phyloP scores from a whole-genome alignment of 2,113 vertebrate species.

The Craseonycteris thonglongyai region DNA sequence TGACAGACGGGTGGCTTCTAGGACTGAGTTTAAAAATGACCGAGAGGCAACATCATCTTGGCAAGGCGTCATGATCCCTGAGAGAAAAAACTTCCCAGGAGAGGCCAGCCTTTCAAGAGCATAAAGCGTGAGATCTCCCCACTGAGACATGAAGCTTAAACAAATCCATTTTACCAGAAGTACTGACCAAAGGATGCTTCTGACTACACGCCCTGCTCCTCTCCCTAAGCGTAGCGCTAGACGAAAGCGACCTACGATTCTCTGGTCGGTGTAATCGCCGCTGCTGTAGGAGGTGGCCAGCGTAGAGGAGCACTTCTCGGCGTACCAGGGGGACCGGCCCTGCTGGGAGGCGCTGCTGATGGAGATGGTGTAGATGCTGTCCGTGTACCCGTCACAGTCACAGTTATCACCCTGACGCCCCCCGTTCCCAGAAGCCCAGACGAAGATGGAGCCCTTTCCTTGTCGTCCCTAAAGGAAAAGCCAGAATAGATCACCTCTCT shows the following conservation, averaged over 20 bases:
- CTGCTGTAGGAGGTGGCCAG: constrained; percentile 98
- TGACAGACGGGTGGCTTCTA: constrained; percentile 44
- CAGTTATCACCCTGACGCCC: constrained; percentile 98
- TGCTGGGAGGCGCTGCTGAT: constrained; percentile 98
- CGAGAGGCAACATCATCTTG: not conserved
- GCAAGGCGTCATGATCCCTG: constrained; percentile 6
- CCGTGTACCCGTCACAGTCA: constrained; percentile 98
- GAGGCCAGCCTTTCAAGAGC: not conserved
- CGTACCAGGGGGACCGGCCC: constrained; percentile 97
- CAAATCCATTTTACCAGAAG: not conserved
- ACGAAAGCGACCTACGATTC: constrained; percentile 89
- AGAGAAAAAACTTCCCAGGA: constrained; percentile 2
- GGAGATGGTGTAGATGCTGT: constrained; percentile 98
- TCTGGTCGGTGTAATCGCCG: constrained; percentile 97
- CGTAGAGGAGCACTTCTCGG: constrained; percentile 98
- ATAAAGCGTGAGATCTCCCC: not conserved
- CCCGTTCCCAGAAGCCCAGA: constrained; percentile 98
- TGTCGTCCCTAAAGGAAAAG: constrained; percentile 86
- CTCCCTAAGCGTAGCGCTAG: not conserved
- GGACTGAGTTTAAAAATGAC: constrained; percentile 38
- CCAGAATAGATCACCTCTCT: not conserved
- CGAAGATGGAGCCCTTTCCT: constrained; percentile 97
- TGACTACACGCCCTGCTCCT: not conserved
- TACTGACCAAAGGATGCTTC: not conserved
- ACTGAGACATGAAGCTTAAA: constrained; percentile 3